phyloP scores from a whole-genome alignment of 1,140 invertebrate species.

The Rhyacophila brunnea region DNA sequence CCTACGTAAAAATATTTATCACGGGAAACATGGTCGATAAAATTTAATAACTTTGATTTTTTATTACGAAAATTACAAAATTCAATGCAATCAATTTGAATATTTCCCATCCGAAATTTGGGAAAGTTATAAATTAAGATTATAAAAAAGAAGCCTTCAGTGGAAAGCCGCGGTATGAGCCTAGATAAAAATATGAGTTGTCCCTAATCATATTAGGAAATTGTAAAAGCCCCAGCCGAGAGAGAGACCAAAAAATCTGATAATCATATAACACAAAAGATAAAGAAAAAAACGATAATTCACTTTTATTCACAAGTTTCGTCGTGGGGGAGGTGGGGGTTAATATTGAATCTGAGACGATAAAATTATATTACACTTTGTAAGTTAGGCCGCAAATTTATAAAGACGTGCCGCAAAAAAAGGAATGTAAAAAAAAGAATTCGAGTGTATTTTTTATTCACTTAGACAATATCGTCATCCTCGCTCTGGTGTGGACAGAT shows the following conservation, averaged over 20 bases:
- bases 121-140: constrained; percentile 4
- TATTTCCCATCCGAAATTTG: background rate
- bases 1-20: no score
- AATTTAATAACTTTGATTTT: no score
- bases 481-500: background rate
- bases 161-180: background rate
- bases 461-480: constrained; percentile 16
- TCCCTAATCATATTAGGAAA: constrained; percentile 30
- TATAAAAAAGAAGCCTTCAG: background rate
- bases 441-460: constrained; percentile 22
- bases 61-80: no score
- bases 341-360: constrained; percentile 36
- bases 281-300: constrained; percentile 36
- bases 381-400: constrained; percentile 35
- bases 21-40: no score
- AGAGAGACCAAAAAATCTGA: constrained; percentile 28
- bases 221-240: constrained; percentile 12
- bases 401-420: constrained; percentile 26
- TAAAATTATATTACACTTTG: constrained; percentile 37
- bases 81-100: no score
- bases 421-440: constrained; percentile 5
- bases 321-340: constrained; percentile 17
- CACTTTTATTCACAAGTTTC: constrained; percentile 32
- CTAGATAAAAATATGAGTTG: constrained; percentile 23
- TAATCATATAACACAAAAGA: constrained; percentile 35